Percentiles rank a stretch among this genome's conserved stretches.
Evolutionary conservation across 2,113 vertebrate genomes (phyloP).

Genomic region (Syngnathus scovelli): DNA sequence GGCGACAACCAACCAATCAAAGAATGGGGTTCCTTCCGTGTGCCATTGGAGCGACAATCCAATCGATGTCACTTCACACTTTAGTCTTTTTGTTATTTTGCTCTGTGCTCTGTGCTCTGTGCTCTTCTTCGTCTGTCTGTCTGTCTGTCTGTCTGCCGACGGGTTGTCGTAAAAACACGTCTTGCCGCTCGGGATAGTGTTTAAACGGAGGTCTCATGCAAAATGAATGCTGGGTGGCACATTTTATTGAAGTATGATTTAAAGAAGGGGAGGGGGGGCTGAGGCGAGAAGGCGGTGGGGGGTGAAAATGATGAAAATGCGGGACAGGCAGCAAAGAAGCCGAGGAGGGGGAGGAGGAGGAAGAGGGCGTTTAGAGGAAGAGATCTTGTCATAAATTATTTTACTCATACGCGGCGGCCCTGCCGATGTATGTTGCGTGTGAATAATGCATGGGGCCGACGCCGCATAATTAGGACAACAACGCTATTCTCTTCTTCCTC

Average conservation of each 20-base stretch:
- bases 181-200: slow-evolving; percentile 14
- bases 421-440: slow-evolving; percentile 72
- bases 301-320: slow-evolving; percentile 23
- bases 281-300: background rate
- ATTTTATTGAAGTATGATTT: slow-evolving; percentile 80
- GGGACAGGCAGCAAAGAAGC: slow-evolving; percentile 45
- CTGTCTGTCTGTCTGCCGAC: background rate
- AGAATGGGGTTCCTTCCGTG: too few species aligned
- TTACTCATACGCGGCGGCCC: slow-evolving; percentile 71
- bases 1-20: background rate
- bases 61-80: slow-evolving; percentile 8
- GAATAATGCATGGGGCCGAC: slow-evolving; percentile 74
- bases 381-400: slow-evolving; percentile 78
- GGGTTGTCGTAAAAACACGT: background rate
- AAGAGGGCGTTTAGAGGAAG: slow-evolving; percentile 55
- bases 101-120: too few species aligned
- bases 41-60: background rate
- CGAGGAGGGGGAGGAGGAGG: slow-evolving; percentile 32
- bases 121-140: background rate
- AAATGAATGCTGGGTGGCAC: slow-evolving; percentile 72
- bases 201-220: slow-evolving; percentile 70
- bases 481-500: slow-evolving; percentile 61
- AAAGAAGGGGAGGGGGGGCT: slow-evolving; percentile 39
- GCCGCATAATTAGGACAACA: slow-evolving; percentile 79
- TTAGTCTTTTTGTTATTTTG: slow-evolving; percentile 2